Evolutionary conservation across 2,113 vertebrate genomes (phyloP), one percentile per base, ranked within the genome.

Genomic region (Aegotheles bennettii): DNA sequence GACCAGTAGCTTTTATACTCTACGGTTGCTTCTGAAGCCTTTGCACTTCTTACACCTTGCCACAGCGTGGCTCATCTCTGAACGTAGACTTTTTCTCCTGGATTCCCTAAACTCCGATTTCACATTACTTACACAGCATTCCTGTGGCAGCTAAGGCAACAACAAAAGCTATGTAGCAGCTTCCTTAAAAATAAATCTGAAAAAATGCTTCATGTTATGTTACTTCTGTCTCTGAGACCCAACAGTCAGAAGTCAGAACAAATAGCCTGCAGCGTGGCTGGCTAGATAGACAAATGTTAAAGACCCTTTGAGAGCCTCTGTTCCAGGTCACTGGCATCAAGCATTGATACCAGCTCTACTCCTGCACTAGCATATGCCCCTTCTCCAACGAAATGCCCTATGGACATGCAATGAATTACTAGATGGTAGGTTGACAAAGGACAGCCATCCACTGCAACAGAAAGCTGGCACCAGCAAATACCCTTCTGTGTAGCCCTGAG

Each of bases 301-400:
- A 33, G 95, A 84, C 38, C 68, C 65, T 82, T 68, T 71, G 89
- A 89, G 84, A 94, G 40, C 65, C 64, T 64, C 69, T 84, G 86
- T n/a, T 95, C 61, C 81, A 11, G 59, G 65, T 89, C 94, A 92
- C 51, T 26, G 73, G 64, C 94, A 94, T 20, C 47, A 40, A 60
- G 84, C 73, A 29, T 31, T 29, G 77, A 36, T 7, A 92, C 11
- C 64, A 92, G 80, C 33, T 51, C 83, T 68, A 3, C 76, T 33
- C 63, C 20, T 84, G 68, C 60, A 77, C 85, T 92, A 92, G 88
- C 94, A 89, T 82, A 92, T 92, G 86, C 84, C 80, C 38, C 42
- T 51, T 47, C 81, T 77, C 51, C 25, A 17, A 18, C 0, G 14
- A 81, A 95, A 75, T 40, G 73, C 43, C 89, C 84, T 74, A 33